Base-by-base conservation (phyloP, 2,113 vertebrate species). In the Alaudala cheleensis region DNA sequence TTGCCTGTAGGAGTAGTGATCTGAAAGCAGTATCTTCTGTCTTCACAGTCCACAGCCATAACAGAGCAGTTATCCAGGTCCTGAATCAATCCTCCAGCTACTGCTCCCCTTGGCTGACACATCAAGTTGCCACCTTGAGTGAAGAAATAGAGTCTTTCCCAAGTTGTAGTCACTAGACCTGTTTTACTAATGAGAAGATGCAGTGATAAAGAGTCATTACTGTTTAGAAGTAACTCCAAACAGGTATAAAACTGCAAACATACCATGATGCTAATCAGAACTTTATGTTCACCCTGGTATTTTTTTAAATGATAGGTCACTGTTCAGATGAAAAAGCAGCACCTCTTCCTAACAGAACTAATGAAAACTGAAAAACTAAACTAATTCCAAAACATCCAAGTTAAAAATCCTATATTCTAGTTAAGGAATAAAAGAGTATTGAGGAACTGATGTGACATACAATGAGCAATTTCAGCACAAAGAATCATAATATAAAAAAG, bases 51-150 rank as follows among this genome's bases (percentile, higher is more conserved):
- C 81, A 99, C 98, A 0, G 99, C 99, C 99, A 99, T 99, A 92
- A 99, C 99, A 0, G 99, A 99, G 97, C 99, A 99, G 98, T 99
- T 99, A 98, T 99, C 99, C 98, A 99, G 97, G 96, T 99, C 99
- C 94, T 99, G 98, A 94, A 99, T 98, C 98, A 99, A 95, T 73
- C 99, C 99, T 9, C 99, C 99, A 2, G 99, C 99, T 87, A 99
- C 99, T 0, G 99, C 99, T 14, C 99, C 99, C 29, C 99, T 96
- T 0, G 99, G 99, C 98, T 99, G 99, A 69, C 99, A 99, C 99
- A 99, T 99, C 94, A 99, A 98, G 96, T 99, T 99, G 54, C 99
- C 99, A 15, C 99, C 99, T 98, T 99, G 99, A 53, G 99, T 99
- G 98, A 99, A 99, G 98, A 99, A 99, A 97, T 98, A 99, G 3